Conservation (phyloP, 37 sponge, comb jelly and placozoan genomes). For the Aphrocallistes beatrix region DNA sequence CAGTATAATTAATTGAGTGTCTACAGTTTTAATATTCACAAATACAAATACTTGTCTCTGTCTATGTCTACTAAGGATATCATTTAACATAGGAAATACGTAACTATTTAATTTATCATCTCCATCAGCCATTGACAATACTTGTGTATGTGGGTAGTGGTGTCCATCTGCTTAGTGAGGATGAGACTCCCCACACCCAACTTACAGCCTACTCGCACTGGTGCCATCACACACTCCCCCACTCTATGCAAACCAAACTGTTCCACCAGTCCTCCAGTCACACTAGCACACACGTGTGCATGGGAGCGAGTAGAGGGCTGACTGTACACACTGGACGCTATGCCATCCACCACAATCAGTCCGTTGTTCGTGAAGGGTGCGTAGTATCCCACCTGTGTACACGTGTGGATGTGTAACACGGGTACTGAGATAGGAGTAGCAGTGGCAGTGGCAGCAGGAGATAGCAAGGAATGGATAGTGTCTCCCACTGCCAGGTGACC, state of each 20-base stretch:
- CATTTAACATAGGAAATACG: too few species aligned
- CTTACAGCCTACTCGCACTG: conserved; percentile 7
- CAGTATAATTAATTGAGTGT: too few species aligned
- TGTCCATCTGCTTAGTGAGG: neutral
- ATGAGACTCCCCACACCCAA: neutral
- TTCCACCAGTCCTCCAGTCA: conserved; percentile 2
- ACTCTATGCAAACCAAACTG: conserved; percentile 19
- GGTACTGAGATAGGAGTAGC: neutral
- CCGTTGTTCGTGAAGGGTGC: conserved; percentile 15
- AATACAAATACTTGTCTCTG: too few species aligned
- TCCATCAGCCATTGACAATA: neutral
- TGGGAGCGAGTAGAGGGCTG: conserved; percentile 6
- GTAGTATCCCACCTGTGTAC: conserved; percentile 11
- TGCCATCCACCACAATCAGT: conserved; percentile 14
- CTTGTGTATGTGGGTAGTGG: neutral
- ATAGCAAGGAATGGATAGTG: neutral
- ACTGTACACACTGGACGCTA: conserved; percentile 14
- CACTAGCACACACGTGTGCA: neutral
- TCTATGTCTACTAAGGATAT: too few species aligned
- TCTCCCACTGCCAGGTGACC: neutral
- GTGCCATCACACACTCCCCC: conserved; percentile 13
- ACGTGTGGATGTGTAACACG: neutral
- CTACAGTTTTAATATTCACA: too few species aligned
- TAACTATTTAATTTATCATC: too few species aligned
- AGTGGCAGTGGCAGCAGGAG: neutral